Base-by-base conservation (phyloP, 2,888 invertebrate genomes). In the Mesorhabditis spiculigera region DNA sequence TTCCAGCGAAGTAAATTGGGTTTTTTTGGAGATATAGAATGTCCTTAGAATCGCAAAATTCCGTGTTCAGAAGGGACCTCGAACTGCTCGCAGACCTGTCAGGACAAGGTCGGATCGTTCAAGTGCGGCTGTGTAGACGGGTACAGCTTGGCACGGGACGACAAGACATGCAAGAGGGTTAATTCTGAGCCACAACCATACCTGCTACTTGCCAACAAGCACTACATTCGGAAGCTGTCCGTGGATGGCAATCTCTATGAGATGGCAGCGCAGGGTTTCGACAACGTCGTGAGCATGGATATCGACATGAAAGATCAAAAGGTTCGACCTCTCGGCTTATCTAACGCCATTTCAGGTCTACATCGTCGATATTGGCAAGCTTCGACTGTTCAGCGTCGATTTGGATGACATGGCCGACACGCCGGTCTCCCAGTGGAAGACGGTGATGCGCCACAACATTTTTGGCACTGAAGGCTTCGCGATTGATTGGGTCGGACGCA, bases 401-500 rank as follows among this genome's bases (percentile, higher is more conserved):
- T 67, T 82, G 61, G 81, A 78, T 45, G 78, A 82, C n/a, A 75
- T 82, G 75, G 58, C 58, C 0, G 82, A 82, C 65, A 75, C 75
- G 0, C 78, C 82, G 45, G 69, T 79, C 5, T 79, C 86, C 4
- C 87, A 88, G 8, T 91, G 91, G 0, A 93, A 94, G 87, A 91
- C 93, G 0, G 91, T 95, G 0, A 91, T 96, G 64, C 89, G 93
- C 64, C 95, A 95, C 85, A 94, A 95, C 85, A 94, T 94, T 0
- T 93, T 94, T 82, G 95, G 95, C 2, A 89, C 98, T n/a, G 97
- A 98, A 89, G 97, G 97, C 8, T 91, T 98, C 65, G 92, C 95
- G 0, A 90, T 98, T 6, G 98, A 98, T 87, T 97, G 97, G 97
- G 90, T 96, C 62, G 95, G 92, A 1, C 81, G 94, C 62, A 98